Percentiles rank a stretch among this genome's conserved stretches.
Conservation (phyloP, 64 coral and sea anemone species). For the Orbicella faveolata region DNA sequence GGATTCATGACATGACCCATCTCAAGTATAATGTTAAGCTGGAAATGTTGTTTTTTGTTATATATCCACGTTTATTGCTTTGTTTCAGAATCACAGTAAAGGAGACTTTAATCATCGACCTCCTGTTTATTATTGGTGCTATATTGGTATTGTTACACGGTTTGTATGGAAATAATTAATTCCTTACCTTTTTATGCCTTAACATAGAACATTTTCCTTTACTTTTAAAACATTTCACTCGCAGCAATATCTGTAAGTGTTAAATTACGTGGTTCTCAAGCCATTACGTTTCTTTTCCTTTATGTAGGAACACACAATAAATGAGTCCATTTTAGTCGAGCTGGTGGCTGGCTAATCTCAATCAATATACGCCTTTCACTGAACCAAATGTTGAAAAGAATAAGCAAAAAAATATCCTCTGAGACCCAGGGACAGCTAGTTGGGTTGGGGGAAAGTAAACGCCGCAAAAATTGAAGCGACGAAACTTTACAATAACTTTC, state of each 20-base stretch:
- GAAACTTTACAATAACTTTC: no score
- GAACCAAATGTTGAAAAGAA: no score
- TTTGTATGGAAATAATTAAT: background rate
- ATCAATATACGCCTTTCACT: no score
- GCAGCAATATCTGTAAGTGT: background rate
- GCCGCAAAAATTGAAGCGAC: no score
- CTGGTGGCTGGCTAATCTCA: no score
- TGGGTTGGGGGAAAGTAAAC: no score
- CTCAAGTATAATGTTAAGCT: no score
- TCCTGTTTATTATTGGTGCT: background rate
- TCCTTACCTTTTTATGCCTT: background rate
- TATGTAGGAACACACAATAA: background rate
- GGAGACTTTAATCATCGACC: background rate
- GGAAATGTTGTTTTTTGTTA: background rate
- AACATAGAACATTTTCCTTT: background rate
- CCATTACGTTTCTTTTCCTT: background rate
- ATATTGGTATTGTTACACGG: background rate
- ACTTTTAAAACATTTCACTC: background rate
- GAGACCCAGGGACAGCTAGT: no score
- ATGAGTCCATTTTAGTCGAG: no score
- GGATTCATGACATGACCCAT: no score
- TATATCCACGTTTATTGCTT: background rate
- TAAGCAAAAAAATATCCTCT: no score
- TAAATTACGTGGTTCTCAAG: background rate
- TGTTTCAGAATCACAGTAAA: background rate